Base-by-base conservation (phyloP, 1,140 invertebrate species). In the Harlomillsia oculata region DNA sequence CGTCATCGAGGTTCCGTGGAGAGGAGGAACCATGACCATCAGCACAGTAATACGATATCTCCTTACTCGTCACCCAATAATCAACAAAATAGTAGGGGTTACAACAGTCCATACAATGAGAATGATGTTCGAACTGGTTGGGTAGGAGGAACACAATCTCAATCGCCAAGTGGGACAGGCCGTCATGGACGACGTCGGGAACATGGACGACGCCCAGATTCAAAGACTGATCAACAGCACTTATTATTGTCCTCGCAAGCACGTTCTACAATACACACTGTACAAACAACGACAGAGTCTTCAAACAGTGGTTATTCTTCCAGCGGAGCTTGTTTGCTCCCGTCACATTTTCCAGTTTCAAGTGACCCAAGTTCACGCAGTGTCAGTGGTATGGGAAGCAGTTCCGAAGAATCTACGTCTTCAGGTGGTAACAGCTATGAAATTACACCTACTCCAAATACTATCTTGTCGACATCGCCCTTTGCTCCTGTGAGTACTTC, bases 201-300 rank as follows among this genome's bases (percentile, higher is more conserved):
- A 34, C n/a, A 34, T 34, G 8, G 32, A 34, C 8, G 8, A 34
- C 32, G 8, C 18, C 9, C 25, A 28, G 25, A 45, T 3, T 13
- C 21, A 4, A 45, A 26, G 43, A 25, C 25, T n/a, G 16, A 13
- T 18, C 14, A 25, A 16, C 43, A 25, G 25, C 32, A 13, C 40
- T 18, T 16, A 14, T 28, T n/a, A 26, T 37, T 13, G 36, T 16
- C 48, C 48, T 25, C 13, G 5, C 46, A 0, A 25, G 25, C 48
- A 36, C 2, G 18, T 25, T n/a, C 34, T 1, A 39, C 49, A n/a
- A 21, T 18, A 14, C n/a, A 29, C n/a, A 28, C 44, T 1, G 14
- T 29, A 21, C 45, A 20, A 11, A 56, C 48, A 18, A 60, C 59
- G 3, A 60, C 59, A 13, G 59, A 60, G 28, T 28, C 44, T 16